Percentiles rank a stretch among this genome's conserved stretches.
phyloP scores from a whole-genome alignment of 2,797 vertebrate genomes.

The Phoebastria nigripes region DNA sequence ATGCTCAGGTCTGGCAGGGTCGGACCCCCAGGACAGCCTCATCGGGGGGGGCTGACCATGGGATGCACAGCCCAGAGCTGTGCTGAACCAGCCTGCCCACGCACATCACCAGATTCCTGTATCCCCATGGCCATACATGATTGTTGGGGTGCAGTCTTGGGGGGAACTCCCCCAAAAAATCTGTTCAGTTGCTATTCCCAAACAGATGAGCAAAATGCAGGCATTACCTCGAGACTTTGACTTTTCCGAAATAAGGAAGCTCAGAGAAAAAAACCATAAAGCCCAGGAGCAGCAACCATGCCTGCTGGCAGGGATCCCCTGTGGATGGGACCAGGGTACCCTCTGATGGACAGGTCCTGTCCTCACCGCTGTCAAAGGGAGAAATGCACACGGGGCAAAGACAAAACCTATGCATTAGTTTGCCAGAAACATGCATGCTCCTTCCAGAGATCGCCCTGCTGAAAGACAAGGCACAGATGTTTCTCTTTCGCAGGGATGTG shows the following conservation, averaged over 20 bases:
- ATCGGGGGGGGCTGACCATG: fast-evolving
- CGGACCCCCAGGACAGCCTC: fast-evolving
- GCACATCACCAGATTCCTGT: too few species aligned
- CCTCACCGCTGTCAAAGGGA: neutral
- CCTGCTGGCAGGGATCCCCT: neutral
- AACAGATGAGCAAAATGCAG: neutral
- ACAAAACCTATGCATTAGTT: fast-evolving
- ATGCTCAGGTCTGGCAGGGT: fast-evolving
- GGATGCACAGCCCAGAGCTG: too few species aligned
- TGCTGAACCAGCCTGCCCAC: too few species aligned
- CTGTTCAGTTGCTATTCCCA: neutral
- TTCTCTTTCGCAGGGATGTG: neutral
- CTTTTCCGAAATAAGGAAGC: neutral
- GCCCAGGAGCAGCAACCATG: neutral
- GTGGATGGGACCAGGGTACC: neutral
- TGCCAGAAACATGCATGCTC: neutral
- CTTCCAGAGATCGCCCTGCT: neutral
- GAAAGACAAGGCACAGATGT: neutral
- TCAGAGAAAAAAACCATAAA: neutral
- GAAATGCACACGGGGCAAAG: fast-evolving
- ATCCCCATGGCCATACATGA: fast-evolving
- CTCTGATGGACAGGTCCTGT: too few species aligned
- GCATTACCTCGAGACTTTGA: too few species aligned
- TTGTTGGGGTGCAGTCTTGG: neutral
- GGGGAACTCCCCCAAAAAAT: too few species aligned